Evolutionary conservation across 1,140 invertebrate species (phyloP), one percentile per base, ranked within the genome.

Genomic region (Laupala kohalensis): DNA sequence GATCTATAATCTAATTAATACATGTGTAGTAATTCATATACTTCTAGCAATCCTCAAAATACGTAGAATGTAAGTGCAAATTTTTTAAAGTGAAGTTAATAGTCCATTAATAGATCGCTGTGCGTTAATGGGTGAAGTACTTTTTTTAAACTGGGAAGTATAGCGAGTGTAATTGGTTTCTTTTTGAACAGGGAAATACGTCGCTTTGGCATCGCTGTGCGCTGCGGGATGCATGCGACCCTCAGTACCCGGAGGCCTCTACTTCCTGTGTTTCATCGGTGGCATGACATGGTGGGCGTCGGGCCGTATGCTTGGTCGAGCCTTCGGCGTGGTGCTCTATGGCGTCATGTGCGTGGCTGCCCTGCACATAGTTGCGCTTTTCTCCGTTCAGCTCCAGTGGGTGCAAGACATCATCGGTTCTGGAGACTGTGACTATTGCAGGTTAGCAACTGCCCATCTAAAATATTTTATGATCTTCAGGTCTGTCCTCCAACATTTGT

Each of bases 281-380:
- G 86, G 92, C 6, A 90, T 91, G 19, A 96, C 95, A 0, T 93
- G 92, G 83, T 95, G 95, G 92, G 88, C 93, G 23, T 90, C 90
- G 76, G 91, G 92, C 77, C 87, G 88, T 72, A 87, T 92, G 64
- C 79, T 93, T 71, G 83, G 84, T 72, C 84, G 85, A 72, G 88
- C 85, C 1, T 97, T 95, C 78, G 90, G 89, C 0, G 82, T 90
- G 29, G 77, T 93, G 53, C 86, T 90, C 75, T 85, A 88, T 53
- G 82, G 89, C 67, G 76, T 95, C 12, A 87, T 94, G 82, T 78
- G 89, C 3, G 86, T 94, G 73, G 88, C 92, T 74, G 87, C 87
- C 2, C 76, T 87, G 19, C 95, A 98, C 77, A 87, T 95, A 66
- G 76, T 88, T 0, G 81, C 87, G 5, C 77, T 97, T n/a, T 89